Evolutionary conservation across 2,888 invertebrate species (phyloP), one percentile per base, ranked within the genome.

Genomic region (Doris montereyensis): DNA sequence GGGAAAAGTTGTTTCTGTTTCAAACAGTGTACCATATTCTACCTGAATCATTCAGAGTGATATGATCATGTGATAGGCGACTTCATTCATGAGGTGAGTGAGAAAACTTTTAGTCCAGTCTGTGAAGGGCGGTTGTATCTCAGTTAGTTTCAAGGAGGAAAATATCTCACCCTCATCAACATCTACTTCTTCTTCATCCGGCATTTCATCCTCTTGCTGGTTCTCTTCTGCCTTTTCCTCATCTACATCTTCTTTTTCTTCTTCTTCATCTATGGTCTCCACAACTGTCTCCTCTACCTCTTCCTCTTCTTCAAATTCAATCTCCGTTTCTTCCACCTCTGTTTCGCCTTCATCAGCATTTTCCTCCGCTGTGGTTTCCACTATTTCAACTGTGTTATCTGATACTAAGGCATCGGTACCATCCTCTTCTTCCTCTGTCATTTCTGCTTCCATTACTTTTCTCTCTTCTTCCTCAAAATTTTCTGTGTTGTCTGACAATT

Each of bases 401-500:
- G 13, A 5, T 8, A 34, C 32, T 1, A 1, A 30, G n/a, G 10
- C 30, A 8, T 30, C 17, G 17, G 62, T 26, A 4, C 21, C 30
- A 28, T 58, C 74, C 30, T 74, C 73, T 21, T 24, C 28, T 74
- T 57, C 57, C 2, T 26, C 32, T 2, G 26, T 24, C n/a, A 8
- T 28, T 30, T 68, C 74, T 32, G 52, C 74, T 58, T 57, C 52
- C 10, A 52, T 52, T 1, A 28, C 13, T 10, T 57, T 75, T 32
- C 57, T 57, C 34, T 77, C 77, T 24, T 72, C 72, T 26, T 24
- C 30, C 10, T 77, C 76, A n/a, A 60, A 10, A 3, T 30, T 26
- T 13, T 60, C 34, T 28, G 10, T 57, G 10, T 58, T 35, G 4
- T 74, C 58, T 2, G 74, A 58, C 30, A n/a, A 58, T 17, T 1